These are phyloP conservation scores for Calcarius lapponicus DNA, from an alignment of 2,797 vertebrate species.

Conservation along the genomic window DNA sequence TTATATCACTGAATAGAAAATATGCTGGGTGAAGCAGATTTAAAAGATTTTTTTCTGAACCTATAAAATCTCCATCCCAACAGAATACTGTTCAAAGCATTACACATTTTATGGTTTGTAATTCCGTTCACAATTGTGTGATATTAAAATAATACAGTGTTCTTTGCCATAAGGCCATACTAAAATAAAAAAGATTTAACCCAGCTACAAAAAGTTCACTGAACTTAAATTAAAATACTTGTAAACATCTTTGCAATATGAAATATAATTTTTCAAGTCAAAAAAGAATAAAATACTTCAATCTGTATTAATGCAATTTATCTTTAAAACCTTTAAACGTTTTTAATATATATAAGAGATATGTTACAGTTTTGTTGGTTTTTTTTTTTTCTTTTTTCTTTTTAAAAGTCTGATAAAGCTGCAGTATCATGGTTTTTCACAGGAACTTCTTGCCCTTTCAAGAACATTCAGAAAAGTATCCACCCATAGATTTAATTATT, in stretches of 20 bases:
- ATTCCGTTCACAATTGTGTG: constrained; percentile 86
- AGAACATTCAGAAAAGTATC: constrained; percentile 79
- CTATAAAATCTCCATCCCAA: constrained; percentile 95
- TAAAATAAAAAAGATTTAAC: constrained; percentile 97
- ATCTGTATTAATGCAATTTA: constrained; percentile 97
- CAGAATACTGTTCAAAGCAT: constrained; percentile 95
- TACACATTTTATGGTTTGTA: constrained; percentile 85
- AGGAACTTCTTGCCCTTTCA: constrained; percentile 78
- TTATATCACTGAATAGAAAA: constrained; percentile 99
- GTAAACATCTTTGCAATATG: constrained; percentile 99
- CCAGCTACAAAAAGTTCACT: constrained; percentile 99
- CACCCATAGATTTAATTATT: constrained; percentile 70
- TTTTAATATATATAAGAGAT: constrained; percentile 91
- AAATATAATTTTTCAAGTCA: constrained; percentile 99
- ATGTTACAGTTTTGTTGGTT: constrained; percentile 82
- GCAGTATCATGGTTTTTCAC: constrained; percentile 84
- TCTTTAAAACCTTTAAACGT: constrained; percentile 93
- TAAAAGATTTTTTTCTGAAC: constrained; percentile 92
- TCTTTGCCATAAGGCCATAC: constrained; percentile 93
- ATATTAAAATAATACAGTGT: constrained; percentile 99
- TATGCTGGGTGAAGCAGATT: constrained; percentile 94
- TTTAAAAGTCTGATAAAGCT: constrained; percentile 82
- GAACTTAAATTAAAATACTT: constrained; percentile 99
- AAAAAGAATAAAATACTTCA: constrained; percentile 99
- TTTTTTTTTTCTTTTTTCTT: not conserved